A percentile compares a stretch with the other conserved stretches of the same genome.
Conservation (phyloP, 2,888 invertebrate species). For the Calephelis perditalis region DNA sequence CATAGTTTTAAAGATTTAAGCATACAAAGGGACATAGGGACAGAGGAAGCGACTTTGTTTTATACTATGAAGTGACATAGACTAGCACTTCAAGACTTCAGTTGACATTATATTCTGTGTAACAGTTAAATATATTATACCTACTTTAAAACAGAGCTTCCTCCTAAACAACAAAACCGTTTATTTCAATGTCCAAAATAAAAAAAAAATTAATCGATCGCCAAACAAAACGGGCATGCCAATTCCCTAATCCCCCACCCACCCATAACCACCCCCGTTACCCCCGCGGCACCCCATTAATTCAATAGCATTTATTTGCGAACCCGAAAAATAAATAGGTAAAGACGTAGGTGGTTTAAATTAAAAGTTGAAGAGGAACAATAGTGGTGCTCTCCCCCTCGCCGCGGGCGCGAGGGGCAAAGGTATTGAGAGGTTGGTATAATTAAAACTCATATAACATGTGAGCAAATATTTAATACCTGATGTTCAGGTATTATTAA, state of each 20-base stretch:
- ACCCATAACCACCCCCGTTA: conserved; percentile 36
- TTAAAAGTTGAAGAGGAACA: conserved; percentile 43
- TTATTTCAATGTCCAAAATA: too few species aligned
- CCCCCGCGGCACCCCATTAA: conserved; percentile 36
- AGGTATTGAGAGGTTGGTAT: conserved; percentile 19
- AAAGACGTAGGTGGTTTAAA: conserved; percentile 37
- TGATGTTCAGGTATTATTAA: conserved; percentile 9
- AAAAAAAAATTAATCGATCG: background rate
- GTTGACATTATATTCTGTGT: too few species aligned
- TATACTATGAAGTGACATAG: too few species aligned
- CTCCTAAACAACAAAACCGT: too few species aligned
- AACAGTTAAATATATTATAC: too few species aligned
- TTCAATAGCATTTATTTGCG: conserved; percentile 41
- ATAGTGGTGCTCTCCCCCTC: conserved; percentile 31
- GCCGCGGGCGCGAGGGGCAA: conserved; percentile 34
- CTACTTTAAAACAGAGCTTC: too few species aligned
- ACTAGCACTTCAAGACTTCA: too few species aligned
- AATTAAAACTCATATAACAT: conserved; percentile 17
- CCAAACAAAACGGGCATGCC: background rate
- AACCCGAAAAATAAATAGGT: conserved; percentile 40
- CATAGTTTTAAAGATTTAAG: too few species aligned
- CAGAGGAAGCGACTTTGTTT: too few species aligned
- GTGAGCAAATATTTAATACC: conserved; percentile 21
- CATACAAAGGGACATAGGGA: too few species aligned
- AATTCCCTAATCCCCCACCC: background rate